Evolutionary conservation across 1,140 invertebrate genomes (phyloP), one percentile per base, ranked within the genome.

Genomic region (Micrasema longulum): DNA sequence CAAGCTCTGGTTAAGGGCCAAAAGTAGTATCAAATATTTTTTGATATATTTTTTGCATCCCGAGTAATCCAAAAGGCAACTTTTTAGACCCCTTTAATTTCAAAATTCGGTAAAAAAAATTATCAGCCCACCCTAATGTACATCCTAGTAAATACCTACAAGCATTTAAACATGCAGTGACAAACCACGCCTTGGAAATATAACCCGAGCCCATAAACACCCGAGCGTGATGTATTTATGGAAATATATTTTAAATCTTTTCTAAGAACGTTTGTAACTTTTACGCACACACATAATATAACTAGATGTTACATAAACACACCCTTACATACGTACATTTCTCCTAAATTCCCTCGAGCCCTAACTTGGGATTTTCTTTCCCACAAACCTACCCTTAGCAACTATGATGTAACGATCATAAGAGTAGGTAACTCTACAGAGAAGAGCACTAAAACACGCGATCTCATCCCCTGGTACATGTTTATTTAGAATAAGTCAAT

Each of bases 201-300:
- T 43, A 60, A 43, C 31, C 55, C 35, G 14, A 60, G 35, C 0
- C 35, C 55, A 12, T 38, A 38, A 60, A 38, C 55, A 38, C 35
- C 36, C 55, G 55, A 38, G 55, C 55, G 55, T 60, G 55, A 60
- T 38, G 55, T 60, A 60, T 60, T 60, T 60, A 60, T 60, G 55
- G 55, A 60, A 60, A 60, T 60, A 41, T 60, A 60, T 60, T 60
- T 60, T 60, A 60, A 60, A 60, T 60, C 55, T 60, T 60, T 60
- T 9, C 55, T 18, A 41, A 60, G 35, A 60, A 60, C 55, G 55
- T 26, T 53, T 53, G 55, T 60, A 60, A 41, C 55, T 60, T 60
- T 43, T 22, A 41, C 55, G 38, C 36, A 60, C 18, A 57, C 31
- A 31, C 26, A 31, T 31, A 31, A 31, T 31, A 31, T 31, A n/a